Percentiles rank a stretch among this genome's conserved stretches.
phyloP scores from a whole-genome alignment of 2,888 invertebrate species.

The Xestoiulus laeticollis region DNA sequence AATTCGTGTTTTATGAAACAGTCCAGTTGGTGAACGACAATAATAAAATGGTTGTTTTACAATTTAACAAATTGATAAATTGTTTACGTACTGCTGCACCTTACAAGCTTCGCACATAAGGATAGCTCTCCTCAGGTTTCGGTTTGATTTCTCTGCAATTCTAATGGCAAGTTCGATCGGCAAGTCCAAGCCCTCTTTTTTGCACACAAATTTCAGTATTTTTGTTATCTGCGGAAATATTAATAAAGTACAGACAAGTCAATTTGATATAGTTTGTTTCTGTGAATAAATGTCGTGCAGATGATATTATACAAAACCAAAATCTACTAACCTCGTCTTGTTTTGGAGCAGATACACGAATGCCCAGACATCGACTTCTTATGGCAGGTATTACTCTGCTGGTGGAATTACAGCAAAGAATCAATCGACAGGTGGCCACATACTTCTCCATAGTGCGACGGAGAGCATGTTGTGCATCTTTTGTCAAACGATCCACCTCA shows the following conservation, averaged over 20 bases:
- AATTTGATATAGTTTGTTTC: too few species aligned
- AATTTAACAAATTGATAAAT: too few species aligned
- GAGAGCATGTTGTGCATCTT: constrained; percentile 97
- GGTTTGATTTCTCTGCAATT: constrained; percentile 80
- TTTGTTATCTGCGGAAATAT: constrained; percentile 55
- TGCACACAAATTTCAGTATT: constrained; percentile 72
- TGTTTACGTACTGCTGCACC: constrained; percentile 75
- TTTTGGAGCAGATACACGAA: constrained; percentile 90
- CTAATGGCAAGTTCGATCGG: constrained; percentile 79
- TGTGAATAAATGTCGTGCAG: too few species aligned
- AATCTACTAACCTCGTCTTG: constrained; percentile 78
- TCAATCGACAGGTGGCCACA: constrained; percentile 90
- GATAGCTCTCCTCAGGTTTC: constrained; percentile 91
- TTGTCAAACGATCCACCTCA: constrained; percentile 93
- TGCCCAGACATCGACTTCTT: constrained; percentile 89
- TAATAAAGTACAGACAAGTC: neutral
- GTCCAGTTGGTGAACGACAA: too few species aligned
- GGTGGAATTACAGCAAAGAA: constrained; percentile 92
- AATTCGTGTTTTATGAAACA: too few species aligned
- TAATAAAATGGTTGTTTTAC: too few species aligned
- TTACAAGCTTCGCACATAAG: constrained; percentile 93
- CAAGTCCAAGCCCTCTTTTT: constrained; percentile 81
- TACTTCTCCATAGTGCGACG: constrained; percentile 99
- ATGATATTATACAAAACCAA: too few species aligned
- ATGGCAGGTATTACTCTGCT: constrained; percentile 98